phyloP scores from a whole-genome alignment of 2,888 invertebrate species.

The Lepeophtheirus nordmannii region DNA sequence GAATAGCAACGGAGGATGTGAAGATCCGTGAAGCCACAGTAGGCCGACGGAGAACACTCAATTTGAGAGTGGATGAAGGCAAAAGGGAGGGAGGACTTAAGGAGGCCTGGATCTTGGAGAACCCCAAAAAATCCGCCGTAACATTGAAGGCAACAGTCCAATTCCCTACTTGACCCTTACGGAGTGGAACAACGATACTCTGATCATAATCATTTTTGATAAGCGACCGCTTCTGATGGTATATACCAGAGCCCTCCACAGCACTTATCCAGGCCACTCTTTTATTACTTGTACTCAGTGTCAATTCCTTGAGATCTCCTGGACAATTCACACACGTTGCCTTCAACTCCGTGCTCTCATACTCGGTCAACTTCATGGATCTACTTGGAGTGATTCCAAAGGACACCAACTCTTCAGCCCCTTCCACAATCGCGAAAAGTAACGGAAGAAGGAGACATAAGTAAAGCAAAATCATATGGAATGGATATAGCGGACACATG shows the following conservation, averaged over 20 bases:
- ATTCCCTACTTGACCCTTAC: not conserved
- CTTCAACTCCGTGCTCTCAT: not conserved
- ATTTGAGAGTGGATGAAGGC: slow-evolving; percentile 27
- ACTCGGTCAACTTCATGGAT: slow-evolving; percentile 3
- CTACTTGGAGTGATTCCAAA: not conserved
- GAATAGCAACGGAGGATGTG: slow-evolving; percentile 52
- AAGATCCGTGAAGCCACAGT: slow-evolving; percentile 42
- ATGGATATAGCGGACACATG: slow-evolving; percentile 25
- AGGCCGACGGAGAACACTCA: slow-evolving; percentile 39
- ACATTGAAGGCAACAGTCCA: slow-evolving; percentile 29
- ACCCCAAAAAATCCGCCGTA: slow-evolving; percentile 32
- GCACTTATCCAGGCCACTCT: slow-evolving; percentile 18
- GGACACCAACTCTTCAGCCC: slow-evolving; percentile 18
- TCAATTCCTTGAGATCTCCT: not conserved
- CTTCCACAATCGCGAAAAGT: slow-evolving; percentile 21
- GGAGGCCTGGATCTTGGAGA: slow-evolving; percentile 28
- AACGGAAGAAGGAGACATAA: slow-evolving; percentile 21
- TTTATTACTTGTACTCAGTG: slow-evolving; percentile 25
- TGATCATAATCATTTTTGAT: slow-evolving; percentile 12
- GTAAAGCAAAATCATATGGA: slow-evolving; percentile 23
- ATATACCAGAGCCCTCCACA: not conserved
- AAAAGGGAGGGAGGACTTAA: not conserved
- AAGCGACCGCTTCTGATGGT: not conserved
- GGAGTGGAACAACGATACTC: not conserved
- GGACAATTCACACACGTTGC: slow-evolving; percentile 15